A percentile compares a stretch with the other conserved stretches of the same genome.
Evolutionary conservation across 1,140 invertebrate species (phyloP).

Genomic region (Hylaeus volcanicus): DNA sequence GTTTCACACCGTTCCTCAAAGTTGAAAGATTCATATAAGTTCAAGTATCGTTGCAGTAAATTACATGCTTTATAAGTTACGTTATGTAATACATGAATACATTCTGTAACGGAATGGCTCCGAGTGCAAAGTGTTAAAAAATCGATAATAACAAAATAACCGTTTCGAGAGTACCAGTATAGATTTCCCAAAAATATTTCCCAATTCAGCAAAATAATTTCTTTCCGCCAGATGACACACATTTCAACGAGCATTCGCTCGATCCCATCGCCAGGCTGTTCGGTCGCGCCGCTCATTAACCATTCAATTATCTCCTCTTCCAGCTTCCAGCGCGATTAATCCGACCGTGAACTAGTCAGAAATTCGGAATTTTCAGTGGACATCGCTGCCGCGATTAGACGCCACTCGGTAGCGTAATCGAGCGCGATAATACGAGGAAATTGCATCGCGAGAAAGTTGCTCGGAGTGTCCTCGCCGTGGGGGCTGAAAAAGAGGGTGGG

Average conservation of each 20-base stretch:
- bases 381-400: background rate
- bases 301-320: slow-evolving; percentile 16
- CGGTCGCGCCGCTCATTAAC: slow-evolving; percentile 30
- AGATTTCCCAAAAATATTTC: background rate
- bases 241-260: slow-evolving; percentile 12
- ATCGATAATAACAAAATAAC: too few species aligned
- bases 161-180: too few species aligned
- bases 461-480: slow-evolving; percentile 3
- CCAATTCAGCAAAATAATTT: background rate
- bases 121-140: too few species aligned
- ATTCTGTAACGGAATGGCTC: too few species aligned
- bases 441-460: slow-evolving; percentile 25
- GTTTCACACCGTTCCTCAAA: too few species aligned
- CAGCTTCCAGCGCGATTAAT: slow-evolving; percentile 4
- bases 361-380: slow-evolving; percentile 9
- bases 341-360: background rate
- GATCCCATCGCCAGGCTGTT: background rate
- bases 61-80: too few species aligned
- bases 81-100: too few species aligned
- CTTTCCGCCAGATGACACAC: background rate
- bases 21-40: too few species aligned
- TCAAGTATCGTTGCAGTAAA: too few species aligned
- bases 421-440: slow-evolving; percentile 29
- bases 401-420: slow-evolving; percentile 7
- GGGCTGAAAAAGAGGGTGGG: background rate